These are phyloP conservation scores for Drosophila aff. DNA, from an alignment of 1,140 invertebrate species.

Conservation along the genomic window DNA sequence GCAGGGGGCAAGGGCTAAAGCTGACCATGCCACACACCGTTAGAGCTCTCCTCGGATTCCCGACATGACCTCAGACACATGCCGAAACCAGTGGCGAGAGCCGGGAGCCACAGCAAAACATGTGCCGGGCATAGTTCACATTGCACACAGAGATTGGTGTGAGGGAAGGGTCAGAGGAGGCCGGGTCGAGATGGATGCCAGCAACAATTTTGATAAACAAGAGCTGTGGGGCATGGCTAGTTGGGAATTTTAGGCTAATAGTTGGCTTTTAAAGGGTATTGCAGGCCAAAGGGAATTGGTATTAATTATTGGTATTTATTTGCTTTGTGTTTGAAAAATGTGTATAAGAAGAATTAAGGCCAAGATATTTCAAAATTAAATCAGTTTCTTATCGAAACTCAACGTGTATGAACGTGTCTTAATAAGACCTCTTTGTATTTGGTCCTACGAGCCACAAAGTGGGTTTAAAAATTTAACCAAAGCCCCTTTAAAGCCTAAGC, in stretches of 20 bases:
- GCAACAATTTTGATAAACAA: conserved; percentile 37
- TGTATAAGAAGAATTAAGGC: too few species aligned
- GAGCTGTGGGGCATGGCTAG: not conserved
- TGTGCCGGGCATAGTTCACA: conserved; percentile 41
- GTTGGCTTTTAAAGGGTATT: not conserved
- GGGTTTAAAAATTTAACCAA: not conserved
- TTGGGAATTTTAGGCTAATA: conserved; percentile 5
- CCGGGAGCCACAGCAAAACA: conserved; percentile 32
- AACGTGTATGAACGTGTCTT: too few species aligned
- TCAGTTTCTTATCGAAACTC: too few species aligned
- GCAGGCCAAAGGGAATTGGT: too few species aligned
- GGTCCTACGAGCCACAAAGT: not conserved
- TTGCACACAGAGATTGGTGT: conserved; percentile 14
- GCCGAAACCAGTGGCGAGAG: conserved; percentile 27
- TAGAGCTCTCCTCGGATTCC: conserved; percentile 22
- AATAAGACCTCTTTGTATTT: too few species aligned
- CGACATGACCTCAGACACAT: conserved; percentile 47
- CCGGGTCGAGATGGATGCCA: conserved; percentile 10
- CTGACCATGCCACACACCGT: conserved; percentile 3
- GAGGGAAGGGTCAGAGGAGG: not conserved
- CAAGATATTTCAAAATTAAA: too few species aligned
- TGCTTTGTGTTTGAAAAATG: too few species aligned
- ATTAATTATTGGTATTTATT: not conserved
- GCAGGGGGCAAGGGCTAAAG: not conserved
- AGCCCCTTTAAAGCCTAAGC: not conserved